Base-by-base conservation (phyloP, 2,797 vertebrate species). In the Apogon hyalosoma region DNA sequence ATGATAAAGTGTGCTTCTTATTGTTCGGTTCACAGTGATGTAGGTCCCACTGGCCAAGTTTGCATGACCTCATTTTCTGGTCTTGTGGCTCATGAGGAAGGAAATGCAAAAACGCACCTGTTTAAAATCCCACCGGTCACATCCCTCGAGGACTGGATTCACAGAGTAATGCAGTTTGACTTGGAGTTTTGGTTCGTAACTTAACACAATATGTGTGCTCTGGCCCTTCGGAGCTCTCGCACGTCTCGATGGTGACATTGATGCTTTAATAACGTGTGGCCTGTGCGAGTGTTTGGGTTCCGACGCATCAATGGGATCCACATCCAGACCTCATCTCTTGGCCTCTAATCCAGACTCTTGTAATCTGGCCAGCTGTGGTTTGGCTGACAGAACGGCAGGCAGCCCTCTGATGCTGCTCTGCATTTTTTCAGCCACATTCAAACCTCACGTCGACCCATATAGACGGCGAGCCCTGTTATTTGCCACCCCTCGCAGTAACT, bases 291-390 rank as follows among this genome's bases (percentile, higher is more conserved):
- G 40, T 70, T 48, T 56, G 38, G 46, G 62, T 63, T 73, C 50
- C 63, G 38, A 53, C 40, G 46, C 64, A 76, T 82, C 69, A 70
- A 24, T 74, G 36, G 13, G 63, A 77, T 79, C 79, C 75, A 58
- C 74, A 68, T 79, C 78, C 75, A 61, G 41, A 19, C 66, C 33
- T 59, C 76, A 52, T 49, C 39, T 45, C 43, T 43, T 39, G 79
- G 71, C 85, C 79, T 89, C 60, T 87, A 88, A 89, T 90, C 78
- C 79, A 79, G 67, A 68, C 53, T 59, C 80, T 77, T 82, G 82
- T 85, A 82, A 87, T 87, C 79, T 77, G 64, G 72, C 82, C 76
- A 85, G 69, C 56, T 80, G 87, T 51, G 88, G 84, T 0, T 80
- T 77, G 77, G 73, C 55, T 51, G 64, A 71, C 0, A 14, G 71